These are phyloP conservation scores for Prionace glauca DNA, from an alignment of 2,797 vertebrate genomes.

Conservation along the genomic window DNA sequence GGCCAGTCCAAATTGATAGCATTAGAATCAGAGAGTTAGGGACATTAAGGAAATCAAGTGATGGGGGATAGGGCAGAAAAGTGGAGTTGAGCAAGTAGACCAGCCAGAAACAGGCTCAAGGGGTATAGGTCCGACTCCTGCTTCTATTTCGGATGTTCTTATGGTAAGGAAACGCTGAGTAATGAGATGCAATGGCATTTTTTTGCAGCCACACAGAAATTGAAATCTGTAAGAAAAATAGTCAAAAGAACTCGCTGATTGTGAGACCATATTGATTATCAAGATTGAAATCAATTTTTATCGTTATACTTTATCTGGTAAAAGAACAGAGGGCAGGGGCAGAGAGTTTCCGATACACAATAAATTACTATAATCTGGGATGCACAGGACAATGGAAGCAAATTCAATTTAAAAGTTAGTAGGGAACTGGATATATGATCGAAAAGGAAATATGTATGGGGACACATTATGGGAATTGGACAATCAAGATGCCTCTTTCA, in stretches of 20 bases:
- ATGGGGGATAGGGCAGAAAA: neutral
- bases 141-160: neutral
- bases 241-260: neutral
- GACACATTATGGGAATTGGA: neutral
- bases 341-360: neutral
- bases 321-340: neutral
- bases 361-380: neutral
- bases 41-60: neutral
- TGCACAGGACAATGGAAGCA: neutral
- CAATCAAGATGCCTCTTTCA: neutral
- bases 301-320: neutral
- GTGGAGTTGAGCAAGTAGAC: neutral
- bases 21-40: neutral
- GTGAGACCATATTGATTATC: neutral
- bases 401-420: neutral
- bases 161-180: neutral
- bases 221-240: neutral
- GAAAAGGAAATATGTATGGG: neutral
- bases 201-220: neutral
- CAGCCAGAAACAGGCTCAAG: neutral
- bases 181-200: neutral
- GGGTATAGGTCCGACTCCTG: neutral
- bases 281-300: neutral
- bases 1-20: neutral
- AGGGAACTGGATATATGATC: neutral